Conservation (phyloP, 2,888 invertebrate species). For the Eledona agricola region DNA sequence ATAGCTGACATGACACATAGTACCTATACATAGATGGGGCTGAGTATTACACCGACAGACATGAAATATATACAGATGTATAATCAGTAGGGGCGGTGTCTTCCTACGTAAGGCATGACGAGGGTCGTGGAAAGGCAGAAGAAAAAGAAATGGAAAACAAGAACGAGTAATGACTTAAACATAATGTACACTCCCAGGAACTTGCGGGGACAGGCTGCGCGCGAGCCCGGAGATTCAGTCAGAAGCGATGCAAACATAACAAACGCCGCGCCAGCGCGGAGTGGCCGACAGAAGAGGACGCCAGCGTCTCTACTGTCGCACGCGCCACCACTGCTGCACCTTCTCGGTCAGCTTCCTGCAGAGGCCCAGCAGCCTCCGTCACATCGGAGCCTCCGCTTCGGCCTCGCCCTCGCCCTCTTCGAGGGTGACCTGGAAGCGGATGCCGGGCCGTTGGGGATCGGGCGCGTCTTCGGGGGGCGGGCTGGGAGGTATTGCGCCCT, state of each 20-base stretch:
- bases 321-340: conserved; percentile 84
- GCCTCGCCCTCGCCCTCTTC: conserved; percentile 74
- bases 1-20: conserved; percentile 63
- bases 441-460: conserved; percentile 65
- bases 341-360: conserved; percentile 90
- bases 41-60: conserved; percentile 62
- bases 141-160: conserved; percentile 16
- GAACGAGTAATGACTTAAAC: conserved; percentile 28
- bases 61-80: conserved; percentile 56
- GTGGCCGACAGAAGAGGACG: conserved; percentile 49
- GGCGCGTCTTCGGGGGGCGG: conserved; percentile 78
- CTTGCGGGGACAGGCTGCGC: conserved; percentile 53
- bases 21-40: conserved; percentile 63
- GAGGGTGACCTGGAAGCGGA: conserved; percentile 80
- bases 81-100: conserved; percentile 53
- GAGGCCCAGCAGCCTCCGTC: conserved; percentile 92
- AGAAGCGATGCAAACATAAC: conserved; percentile 59
- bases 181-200: conserved; percentile 53
- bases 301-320: conserved; percentile 71
- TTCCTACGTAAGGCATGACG: conserved; percentile 61
- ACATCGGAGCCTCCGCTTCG: conserved; percentile 78
- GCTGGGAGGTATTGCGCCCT: conserved; percentile 91
- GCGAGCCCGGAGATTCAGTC: conserved; percentile 58
- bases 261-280: conserved; percentile 62
- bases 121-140: conserved; percentile 55